These are phyloP conservation scores for Patella caerulea DNA, from an alignment of 2,888 invertebrate species.

Conservation along the genomic window DNA sequence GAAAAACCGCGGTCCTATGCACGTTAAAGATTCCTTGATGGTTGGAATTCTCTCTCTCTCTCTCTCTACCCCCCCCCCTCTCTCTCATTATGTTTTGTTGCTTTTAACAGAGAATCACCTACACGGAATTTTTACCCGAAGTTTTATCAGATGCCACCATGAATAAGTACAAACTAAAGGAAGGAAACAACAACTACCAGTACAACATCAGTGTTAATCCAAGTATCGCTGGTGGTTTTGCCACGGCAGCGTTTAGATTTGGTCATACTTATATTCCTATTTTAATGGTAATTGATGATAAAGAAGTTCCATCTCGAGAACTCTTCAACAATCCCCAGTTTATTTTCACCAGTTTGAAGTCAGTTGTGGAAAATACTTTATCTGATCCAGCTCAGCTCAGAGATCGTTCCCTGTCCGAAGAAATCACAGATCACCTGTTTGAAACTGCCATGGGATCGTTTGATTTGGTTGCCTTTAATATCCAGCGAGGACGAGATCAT, in stretches of 20 bases:
- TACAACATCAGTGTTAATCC: not conserved
- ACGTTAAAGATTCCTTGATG: too few relatives aligned
- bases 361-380: not conserved
- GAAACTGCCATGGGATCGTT: not conserved
- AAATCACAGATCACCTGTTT: slow-evolving; percentile 4
- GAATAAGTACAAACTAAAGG: not conserved
- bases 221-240: not conserved
- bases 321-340: not conserved
- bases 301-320: not conserved
- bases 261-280: not conserved
- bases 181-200: not conserved
- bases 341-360: not conserved
- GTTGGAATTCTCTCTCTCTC: too few relatives aligned
- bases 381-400: not conserved
- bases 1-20: too few relatives aligned
- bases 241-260: not conserved
- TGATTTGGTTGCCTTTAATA: slow-evolving; percentile 5
- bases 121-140: slow-evolving; percentile 76
- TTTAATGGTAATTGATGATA: not conserved
- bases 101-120: too few relatives aligned
- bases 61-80: too few relatives aligned
- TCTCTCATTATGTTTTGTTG: too few relatives aligned
- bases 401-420: not conserved
- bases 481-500: slow-evolving; percentile 4
- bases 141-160: not conserved